Conservation (phyloP, 2,797 vertebrate species). For the Dendrocincla tyrannina region DNA sequence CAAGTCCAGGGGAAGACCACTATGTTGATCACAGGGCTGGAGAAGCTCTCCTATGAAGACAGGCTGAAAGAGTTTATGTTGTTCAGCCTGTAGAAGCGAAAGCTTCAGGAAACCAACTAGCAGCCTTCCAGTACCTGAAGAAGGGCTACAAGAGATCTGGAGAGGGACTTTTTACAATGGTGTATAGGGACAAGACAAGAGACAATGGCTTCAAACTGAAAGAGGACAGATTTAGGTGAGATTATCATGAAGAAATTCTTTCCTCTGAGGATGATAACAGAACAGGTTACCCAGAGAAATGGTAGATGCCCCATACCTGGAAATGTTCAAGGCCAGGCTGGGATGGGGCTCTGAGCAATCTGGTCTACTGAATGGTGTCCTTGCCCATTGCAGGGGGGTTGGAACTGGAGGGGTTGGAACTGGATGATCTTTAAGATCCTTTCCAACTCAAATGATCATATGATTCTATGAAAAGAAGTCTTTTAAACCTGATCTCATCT, state of each 20-base stretch:
- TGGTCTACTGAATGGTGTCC: not conserved
- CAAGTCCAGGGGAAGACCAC: not conserved
- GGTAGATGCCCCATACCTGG: not conserved
- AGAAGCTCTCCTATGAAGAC: not conserved
- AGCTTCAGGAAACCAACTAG: not conserved
- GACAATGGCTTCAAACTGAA: not conserved
- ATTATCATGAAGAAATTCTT: not conserved
- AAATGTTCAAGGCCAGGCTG: not conserved
- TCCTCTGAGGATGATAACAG: accelerated
- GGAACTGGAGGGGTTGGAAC: accelerated
- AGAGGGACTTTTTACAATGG: not conserved
- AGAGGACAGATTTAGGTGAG: not conserved
- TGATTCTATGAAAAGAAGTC: not conserved
- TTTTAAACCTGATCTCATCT: not conserved
- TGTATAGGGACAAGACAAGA: not conserved
- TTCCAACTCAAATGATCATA: not conserved
- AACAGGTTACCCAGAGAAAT: not conserved
- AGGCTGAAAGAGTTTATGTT: not conserved
- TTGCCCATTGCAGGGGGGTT: not conserved
- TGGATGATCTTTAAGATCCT: not conserved
- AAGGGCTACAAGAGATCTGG: not conserved
- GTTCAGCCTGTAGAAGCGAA: not conserved
- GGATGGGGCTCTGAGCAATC: accelerated
- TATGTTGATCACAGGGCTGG: not conserved
- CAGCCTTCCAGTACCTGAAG: not conserved